Conservation (phyloP, 1,140 invertebrate species). For the Atta colombica region DNA sequence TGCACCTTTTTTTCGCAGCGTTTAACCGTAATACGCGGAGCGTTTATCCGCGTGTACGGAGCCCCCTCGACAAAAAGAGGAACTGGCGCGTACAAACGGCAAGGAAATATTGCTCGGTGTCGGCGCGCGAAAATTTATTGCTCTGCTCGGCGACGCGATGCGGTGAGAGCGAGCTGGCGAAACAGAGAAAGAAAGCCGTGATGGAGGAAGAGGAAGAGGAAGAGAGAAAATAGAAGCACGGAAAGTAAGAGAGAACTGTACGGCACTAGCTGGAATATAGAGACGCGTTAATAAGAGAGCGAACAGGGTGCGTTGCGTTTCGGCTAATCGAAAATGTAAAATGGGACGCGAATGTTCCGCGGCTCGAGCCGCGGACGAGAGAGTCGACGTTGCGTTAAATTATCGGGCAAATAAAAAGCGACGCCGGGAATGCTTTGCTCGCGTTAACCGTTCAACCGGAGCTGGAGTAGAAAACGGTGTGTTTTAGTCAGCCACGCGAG, state of each 20-base stretch:
- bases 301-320: constrained; percentile 63
- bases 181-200: constrained; percentile 52
- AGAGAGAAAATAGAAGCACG: background rate
- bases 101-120: constrained; percentile 78
- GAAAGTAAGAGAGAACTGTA: background rate
- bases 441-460: constrained; percentile 43
- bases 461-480: constrained; percentile 16
- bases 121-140: constrained; percentile 78
- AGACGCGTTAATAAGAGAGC: constrained; percentile 70
- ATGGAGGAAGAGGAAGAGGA: background rate
- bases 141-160: constrained; percentile 64
- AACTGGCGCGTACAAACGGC: constrained; percentile 77
- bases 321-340: constrained; percentile 75
- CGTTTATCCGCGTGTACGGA: constrained; percentile 75
- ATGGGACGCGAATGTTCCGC: constrained; percentile 63
- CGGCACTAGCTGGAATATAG: constrained; percentile 51
- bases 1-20: constrained; percentile 64
- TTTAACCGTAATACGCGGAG: constrained; percentile 77
- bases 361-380: constrained; percentile 15
- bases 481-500: constrained; percentile 44
- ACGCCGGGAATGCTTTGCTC: constrained; percentile 62
- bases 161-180: constrained; percentile 48
- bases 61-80: constrained; percentile 72
- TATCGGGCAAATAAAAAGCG: constrained; percentile 70
- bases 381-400: constrained; percentile 71